Evolutionary conservation across 2,888 invertebrate species (phyloP).

Genomic region (Lampropteryx suffumata): DNA sequence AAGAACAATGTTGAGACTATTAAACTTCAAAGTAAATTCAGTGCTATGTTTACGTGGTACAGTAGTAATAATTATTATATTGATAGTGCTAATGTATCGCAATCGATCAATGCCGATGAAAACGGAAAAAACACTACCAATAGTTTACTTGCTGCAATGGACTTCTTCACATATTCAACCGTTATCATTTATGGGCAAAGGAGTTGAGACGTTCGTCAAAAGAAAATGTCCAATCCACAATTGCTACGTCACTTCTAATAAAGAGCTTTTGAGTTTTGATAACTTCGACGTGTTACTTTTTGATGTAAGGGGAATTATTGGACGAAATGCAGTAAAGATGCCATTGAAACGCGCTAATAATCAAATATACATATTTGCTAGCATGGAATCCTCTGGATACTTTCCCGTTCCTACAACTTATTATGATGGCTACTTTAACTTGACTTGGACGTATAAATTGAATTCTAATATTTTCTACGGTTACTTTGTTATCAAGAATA

Average conservation of each 20-base stretch:
- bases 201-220: conserved; percentile 45
- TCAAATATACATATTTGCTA: conserved; percentile 56
- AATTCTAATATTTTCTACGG: conserved; percentile 53
- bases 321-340: conserved; percentile 16
- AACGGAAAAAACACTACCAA: conserved; percentile 3
- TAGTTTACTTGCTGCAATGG: conserved; percentile 40
- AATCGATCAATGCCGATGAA: background rate
- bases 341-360: conserved; percentile 44
- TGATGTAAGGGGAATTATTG: conserved; percentile 47
- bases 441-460: conserved; percentile 58
- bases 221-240: conserved; percentile 52
- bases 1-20: background rate
- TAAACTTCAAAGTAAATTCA: background rate
- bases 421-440: conserved; percentile 52
- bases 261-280: conserved; percentile 38
- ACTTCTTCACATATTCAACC: conserved; percentile 47
- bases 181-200: conserved; percentile 40
- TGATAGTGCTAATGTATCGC: background rate
- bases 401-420: conserved; percentile 45
- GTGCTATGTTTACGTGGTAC: background rate
- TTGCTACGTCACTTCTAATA: conserved; percentile 55
- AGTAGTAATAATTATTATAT: background rate
- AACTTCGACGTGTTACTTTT: conserved; percentile 58
- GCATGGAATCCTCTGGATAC: conserved; percentile 53
- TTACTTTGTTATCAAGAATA: conserved; percentile 49